A percentile compares a stretch with the other conserved stretches of the same genome.
phyloP scores from a whole-genome alignment of 2,113 vertebrate genomes.

The Lethenteron camtschaticum region DNA sequence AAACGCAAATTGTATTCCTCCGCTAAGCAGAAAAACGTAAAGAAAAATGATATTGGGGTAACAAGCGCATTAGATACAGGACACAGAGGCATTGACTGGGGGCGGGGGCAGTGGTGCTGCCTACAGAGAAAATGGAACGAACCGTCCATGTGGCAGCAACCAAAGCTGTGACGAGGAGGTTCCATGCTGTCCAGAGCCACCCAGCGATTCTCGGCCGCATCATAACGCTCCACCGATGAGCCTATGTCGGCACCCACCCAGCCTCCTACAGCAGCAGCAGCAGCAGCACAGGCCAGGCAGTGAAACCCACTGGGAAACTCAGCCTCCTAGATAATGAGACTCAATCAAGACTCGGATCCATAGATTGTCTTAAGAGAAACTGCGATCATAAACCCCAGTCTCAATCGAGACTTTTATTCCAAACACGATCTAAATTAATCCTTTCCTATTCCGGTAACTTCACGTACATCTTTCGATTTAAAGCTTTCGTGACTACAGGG shows the following conservation, averaged over 20 bases:
- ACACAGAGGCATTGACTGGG: not conserved
- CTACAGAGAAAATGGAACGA: not conserved
- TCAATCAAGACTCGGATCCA: not conserved
- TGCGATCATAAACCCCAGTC: not conserved
- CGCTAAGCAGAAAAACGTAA: not conserved
- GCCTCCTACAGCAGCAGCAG: constrained; percentile 36
- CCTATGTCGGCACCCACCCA: constrained; percentile 94
- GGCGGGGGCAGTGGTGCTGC: not conserved
- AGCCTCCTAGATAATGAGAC: not conserved
- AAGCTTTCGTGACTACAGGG: too few relatives aligned
- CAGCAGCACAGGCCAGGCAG: not conserved
- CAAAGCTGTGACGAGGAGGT: constrained; percentile 70
- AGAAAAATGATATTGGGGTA: not conserved
- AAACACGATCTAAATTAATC: not conserved
- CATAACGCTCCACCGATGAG: constrained; percentile 74
- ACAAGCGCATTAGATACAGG: not conserved
- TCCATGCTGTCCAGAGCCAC: constrained; percentile 71
- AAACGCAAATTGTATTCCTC: not conserved
- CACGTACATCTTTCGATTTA: too few relatives aligned
- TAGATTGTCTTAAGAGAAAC: not conserved
- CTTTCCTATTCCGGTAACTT: not conserved
- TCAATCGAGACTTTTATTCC: not conserved
- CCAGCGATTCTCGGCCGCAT: constrained; percentile 84
- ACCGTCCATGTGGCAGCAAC: constrained; percentile 93
- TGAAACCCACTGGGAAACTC: not conserved